phyloP scores from a whole-genome alignment of 1,140 invertebrate species.

The Drosophila kurseongensis region DNA sequence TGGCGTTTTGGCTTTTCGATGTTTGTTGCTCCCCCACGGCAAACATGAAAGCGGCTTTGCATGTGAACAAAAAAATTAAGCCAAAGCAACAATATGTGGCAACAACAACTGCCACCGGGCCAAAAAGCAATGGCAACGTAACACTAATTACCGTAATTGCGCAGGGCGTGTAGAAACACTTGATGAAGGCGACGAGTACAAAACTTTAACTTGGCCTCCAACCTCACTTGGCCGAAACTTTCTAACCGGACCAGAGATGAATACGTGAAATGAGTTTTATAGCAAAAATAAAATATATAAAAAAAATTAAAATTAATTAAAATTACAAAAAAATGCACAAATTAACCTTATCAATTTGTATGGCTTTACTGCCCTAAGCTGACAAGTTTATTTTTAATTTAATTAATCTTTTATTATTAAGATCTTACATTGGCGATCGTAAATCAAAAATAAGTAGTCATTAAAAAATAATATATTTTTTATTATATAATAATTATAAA shows the following conservation, averaged over 20 bases:
- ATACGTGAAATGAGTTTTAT: constrained; percentile 32
- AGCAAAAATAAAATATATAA: neutral
- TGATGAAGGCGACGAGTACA: constrained; percentile 74
- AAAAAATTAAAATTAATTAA: too few species aligned
- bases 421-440: too few species aligned
- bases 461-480: too few species aligned
- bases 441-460: too few species aligned
- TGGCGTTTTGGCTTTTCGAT: constrained; percentile 50
- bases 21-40: constrained; percentile 33
- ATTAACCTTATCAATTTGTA: too few species aligned
- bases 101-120: constrained; percentile 28
- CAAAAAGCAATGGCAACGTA: constrained; percentile 48
- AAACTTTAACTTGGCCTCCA: constrained; percentile 73
- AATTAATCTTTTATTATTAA: too few species aligned
- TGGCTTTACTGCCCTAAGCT: too few species aligned
- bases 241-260: constrained; percentile 28
- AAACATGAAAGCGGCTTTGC: constrained; percentile 75
- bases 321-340: too few species aligned
- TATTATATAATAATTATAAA: too few species aligned
- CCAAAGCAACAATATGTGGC: constrained; percentile 24
- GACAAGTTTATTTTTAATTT: too few species aligned
- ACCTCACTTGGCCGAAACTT: constrained; percentile 24
- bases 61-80: constrained; percentile 38
- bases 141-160: constrained; percentile 78
- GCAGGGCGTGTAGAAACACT: constrained; percentile 68